Evolutionary conservation across 2,113 vertebrate genomes (phyloP).

Genomic region (Xiphorhynchus elegans): DNA sequence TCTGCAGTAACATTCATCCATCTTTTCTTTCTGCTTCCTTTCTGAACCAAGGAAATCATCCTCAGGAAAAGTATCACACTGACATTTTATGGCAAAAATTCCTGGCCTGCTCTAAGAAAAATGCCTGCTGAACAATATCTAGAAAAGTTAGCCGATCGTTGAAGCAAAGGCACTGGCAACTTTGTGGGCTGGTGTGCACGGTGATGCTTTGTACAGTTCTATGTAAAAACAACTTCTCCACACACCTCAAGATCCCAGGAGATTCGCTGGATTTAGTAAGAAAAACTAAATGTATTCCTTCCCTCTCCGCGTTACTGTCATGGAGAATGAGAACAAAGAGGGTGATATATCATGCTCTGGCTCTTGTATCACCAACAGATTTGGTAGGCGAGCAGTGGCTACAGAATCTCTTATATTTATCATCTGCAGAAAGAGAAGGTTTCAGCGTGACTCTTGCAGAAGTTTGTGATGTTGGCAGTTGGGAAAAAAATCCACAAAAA

Average conservation of each 20-base stretch:
- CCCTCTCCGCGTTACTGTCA: neutral
- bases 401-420: neutral
- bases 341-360: neutral
- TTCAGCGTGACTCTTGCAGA: neutral
- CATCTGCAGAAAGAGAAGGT: neutral
- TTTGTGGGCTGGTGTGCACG: conserved; percentile 14
- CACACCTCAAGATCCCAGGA: conserved; percentile 4
- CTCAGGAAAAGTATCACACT: neutral
- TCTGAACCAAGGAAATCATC: neutral
- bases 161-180: conserved; percentile 34
- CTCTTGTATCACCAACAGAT: neutral
- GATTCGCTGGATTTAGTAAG: conserved; percentile 16
- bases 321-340: conserved; percentile 6
- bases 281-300: conserved; percentile 33
- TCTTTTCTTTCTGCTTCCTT: conserved; percentile 4
- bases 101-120: conserved; percentile 14
- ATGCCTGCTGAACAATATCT: conserved; percentile 35
- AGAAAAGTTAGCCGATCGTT: conserved; percentile 13
- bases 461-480: neutral
- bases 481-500: neutral
- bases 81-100: conserved; percentile 14
- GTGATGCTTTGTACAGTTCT: conserved; percentile 27
- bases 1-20: neutral
- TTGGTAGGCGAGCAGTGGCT: neutral
- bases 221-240: conserved; percentile 13